Base-by-base conservation (phyloP, 2,888 invertebrate species). In the Drosophila tripunctata region DNA sequence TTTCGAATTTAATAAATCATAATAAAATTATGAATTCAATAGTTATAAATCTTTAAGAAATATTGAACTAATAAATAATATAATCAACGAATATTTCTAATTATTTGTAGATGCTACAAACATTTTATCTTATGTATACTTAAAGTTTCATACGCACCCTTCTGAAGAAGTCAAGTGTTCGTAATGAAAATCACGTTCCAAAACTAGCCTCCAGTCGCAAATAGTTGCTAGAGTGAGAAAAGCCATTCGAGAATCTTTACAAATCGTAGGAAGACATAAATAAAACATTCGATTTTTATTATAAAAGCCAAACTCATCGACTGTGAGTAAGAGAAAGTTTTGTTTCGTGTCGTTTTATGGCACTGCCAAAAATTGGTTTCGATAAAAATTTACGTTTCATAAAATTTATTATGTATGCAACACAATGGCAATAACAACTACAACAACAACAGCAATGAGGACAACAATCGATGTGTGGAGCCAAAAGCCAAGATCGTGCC, bases 371-470 rank as follows among this genome's bases (percentile, higher is more conserved):
- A 81, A 85, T 83, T 85, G 80, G 76, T 78, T 69, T 73, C 78
- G 82, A 86, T 87, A 87, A 86, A 87, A 85, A 83, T 82, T 80
- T 87, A 85, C 83, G 85, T 87, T 84, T 87, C 85, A 87, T 84
- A 82, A 87, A 87, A 84, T 85, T 80, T 85, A 87, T 87, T 87
- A 84, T 84, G 81, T 84, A 79, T 84, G 87, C 86, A 75, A 72
- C 72, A 77, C 83, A 85, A 85, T 67, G 78, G 74, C 65, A 57
- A 62, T 67, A 66, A 68, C 56, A 66, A 62, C 67, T 68, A 74
- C 48, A 48, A 30, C 50, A 43, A 41, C 54, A 47, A 27, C 44
- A 60, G 40, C 54, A 40, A 51, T 51, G 51, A 40, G 51, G 21
- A 67, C 40, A 67, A 67, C 64, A 74, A 74, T 73, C 62, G 74